Evolutionary conservation across 2,888 invertebrate genomes (phyloP), one percentile per base, ranked within the genome.

Genomic region (Eustalomyia histrio): DNA sequence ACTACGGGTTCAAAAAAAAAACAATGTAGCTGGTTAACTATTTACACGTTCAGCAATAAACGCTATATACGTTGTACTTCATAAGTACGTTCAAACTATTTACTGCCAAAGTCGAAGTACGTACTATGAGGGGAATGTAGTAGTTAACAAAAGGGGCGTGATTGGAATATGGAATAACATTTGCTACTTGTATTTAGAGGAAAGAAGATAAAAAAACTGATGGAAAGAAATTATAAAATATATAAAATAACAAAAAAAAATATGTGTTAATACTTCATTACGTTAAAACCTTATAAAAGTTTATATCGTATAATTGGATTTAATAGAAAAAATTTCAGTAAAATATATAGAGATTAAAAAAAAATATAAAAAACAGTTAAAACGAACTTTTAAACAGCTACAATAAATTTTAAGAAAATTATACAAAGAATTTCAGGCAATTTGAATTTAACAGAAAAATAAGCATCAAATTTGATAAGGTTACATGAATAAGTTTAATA

Each of bases 111-210:
- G 14, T 43, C 9, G n/a, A n/a, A n/a, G n/a, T 12, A 14, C 1
- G 12, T 12, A 35, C 10, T 21, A 21, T 35, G 8, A 35, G 35
- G 8, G 10, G 9, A 4, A 43, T 14, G 43, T 21, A 21, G 14
- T 43, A 43, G 43, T 43, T 43, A 43, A 43, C 43, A 29, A 52
- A 68, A 72, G 52, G 67, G 80, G 71, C 72, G 76, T 72, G 80
- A 67, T 72, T 72, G 71, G 72, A 80, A 72, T 80, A 63, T 35
- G 72, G 29, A 57, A 64, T 21, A 24, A 21, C n/a, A 43, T 57
- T 43, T 21, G n/a, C 53, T 35, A 53, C 35, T 43, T 43, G 14
- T 12, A 14, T 43, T 43, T 14, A 43, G 12, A 43, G 2, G 12
- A 43, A 14, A 4, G 21, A 2, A 21, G 2, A 21, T 3, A 21